phyloP scores from a whole-genome alignment of 1,140 invertebrate genomes.

The Papilio helenus region DNA sequence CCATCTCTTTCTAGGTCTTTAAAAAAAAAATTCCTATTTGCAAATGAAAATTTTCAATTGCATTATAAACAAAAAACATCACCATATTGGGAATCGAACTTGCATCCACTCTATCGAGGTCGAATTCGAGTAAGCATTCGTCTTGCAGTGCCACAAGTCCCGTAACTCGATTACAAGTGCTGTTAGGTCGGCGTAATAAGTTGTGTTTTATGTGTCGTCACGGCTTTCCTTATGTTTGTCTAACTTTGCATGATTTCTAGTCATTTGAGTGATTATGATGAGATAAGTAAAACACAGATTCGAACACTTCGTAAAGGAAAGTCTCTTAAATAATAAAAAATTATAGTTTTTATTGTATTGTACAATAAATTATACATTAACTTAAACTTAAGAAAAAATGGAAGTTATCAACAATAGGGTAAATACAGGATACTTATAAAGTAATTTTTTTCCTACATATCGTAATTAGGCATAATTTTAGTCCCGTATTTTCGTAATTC shows the following conservation, averaged over 20 bases:
- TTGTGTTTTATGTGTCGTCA: constrained; percentile 19
- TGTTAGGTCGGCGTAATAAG: constrained; percentile 11
- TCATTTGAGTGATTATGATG: constrained; percentile 1
- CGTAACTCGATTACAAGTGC: constrained; percentile 36
- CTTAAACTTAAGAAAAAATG: too few relatives aligned
- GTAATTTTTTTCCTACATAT: background rate
- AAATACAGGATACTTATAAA: too few relatives aligned
- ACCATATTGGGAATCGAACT: background rate
- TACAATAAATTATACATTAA: background rate
- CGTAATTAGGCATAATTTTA: too few relatives aligned
- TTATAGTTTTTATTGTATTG: background rate
- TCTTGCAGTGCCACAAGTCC: constrained; percentile 12
- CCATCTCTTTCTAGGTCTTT: too few relatives aligned
- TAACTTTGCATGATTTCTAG: background rate
- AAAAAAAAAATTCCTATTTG: too few relatives aligned
- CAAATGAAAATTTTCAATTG: background rate
- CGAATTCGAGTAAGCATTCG: constrained; percentile 14
- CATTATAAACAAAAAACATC: background rate
- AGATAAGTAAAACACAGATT: background rate
- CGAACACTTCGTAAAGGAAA: background rate
- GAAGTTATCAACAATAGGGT: too few relatives aligned
- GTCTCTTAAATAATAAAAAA: background rate
- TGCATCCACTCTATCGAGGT: background rate
- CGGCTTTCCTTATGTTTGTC: constrained; percentile 23
- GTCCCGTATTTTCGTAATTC: too few relatives aligned